Base-by-base conservation (phyloP, 2,113 vertebrate genomes). In the Boleophthalmus pectinirostris region DNA sequence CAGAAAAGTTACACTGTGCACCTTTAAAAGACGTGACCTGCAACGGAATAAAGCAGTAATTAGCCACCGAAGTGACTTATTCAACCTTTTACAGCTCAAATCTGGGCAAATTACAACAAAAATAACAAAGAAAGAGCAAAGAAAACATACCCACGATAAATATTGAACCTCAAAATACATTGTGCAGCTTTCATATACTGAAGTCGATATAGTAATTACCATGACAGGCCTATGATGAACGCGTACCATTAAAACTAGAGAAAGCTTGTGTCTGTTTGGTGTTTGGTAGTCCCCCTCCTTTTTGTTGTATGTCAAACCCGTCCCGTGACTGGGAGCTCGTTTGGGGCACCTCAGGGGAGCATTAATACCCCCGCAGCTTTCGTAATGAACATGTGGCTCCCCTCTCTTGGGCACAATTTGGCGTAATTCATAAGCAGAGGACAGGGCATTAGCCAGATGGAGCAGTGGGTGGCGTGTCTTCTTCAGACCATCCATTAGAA, bases 321-420 rank as follows among this genome's bases (percentile, higher is more conserved):
- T 86, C 84, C 82, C 81, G 86, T 89, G 87, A 92, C 91, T 90
- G 75, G 87, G 74, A 77, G 87, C 90, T 91, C 84, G 82, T 90
- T 91, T 90, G 81, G 82, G 74, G 70, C 72, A 87, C 89, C 89
- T 89, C 91, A 65, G 82, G 90, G 91, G 91, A 92, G 89, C 85
- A 85, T 88, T 91, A 92, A 90, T 88, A 88, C 90, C 91, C 91
- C 90, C 86, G 87, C 91, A 91, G 91, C 88, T 90, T 92, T 91
- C 90, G 87, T 92, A 90, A 91, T 90, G 91, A 92, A 92, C 91
- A 92, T 92, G 91, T 92, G 91, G 90, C 90, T 91, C 74, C 81
- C 81, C 77, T 91, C 91, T 92, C 91, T 80, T 87, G 91, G 91
- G 91, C 88, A 89, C 89, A 90, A 92, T 92, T 91, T 90, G 87